Conservation (phyloP, 2,797 vertebrate genomes). For the Peromyscus eremicus region DNA sequence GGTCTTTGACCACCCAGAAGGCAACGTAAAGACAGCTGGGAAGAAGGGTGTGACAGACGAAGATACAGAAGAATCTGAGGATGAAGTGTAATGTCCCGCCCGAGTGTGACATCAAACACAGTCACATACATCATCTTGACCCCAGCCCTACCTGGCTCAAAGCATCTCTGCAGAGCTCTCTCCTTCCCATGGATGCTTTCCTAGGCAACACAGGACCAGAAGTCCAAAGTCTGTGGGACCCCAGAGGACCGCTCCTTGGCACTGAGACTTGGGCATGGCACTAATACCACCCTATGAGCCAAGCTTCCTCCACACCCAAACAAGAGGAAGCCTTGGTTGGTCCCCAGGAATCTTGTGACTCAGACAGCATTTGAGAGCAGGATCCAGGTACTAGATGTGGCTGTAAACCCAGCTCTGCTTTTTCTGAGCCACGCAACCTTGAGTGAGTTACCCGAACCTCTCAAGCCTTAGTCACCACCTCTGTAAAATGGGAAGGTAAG, state of each 20-base stretch:
- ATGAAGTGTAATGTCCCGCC: background rate
- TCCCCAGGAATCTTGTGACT: background rate
- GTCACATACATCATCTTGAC: background rate
- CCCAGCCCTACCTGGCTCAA: background rate
- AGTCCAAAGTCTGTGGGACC: background rate
- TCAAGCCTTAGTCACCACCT: background rate
- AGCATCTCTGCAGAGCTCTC: background rate
- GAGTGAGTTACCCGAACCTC: background rate
- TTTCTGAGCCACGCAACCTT: background rate
- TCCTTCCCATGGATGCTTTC: background rate
- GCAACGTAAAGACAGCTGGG: background rate
- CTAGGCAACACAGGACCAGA: background rate
- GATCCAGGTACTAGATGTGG: background rate
- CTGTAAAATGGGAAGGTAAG: background rate
- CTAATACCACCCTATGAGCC: background rate
- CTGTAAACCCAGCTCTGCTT: background rate
- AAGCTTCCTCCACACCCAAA: background rate
- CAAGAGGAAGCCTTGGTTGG: background rate
- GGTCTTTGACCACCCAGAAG: background rate
- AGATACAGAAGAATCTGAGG: background rate
- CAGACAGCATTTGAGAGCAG: background rate
- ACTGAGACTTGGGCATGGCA: background rate
- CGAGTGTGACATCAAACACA: background rate
- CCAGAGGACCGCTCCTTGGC: background rate
- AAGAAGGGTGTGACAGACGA: background rate